Evolutionary conservation across 2,113 vertebrate species (phyloP).

Genomic region (Phylloscopus trochilus): DNA sequence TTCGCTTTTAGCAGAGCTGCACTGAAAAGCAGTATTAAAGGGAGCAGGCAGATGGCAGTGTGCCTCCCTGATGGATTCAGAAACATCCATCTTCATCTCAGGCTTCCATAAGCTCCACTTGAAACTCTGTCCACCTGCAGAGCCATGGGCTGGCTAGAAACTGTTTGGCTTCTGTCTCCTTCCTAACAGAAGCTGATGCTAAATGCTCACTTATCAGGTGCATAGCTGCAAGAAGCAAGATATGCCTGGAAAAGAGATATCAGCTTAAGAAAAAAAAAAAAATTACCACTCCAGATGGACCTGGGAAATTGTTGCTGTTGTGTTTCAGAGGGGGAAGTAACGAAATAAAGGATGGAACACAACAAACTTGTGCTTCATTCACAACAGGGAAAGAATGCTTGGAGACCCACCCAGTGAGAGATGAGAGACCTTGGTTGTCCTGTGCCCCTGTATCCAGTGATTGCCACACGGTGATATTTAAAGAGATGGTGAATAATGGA

Average conservation of each 20-base stretch:
- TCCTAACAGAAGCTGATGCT: neutral
- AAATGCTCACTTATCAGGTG: neutral
- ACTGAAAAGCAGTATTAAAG: neutral
- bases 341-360: neutral
- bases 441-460: neutral
- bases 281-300: neutral
- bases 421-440: neutral
- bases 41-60: conserved; percentile 54
- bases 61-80: conserved; percentile 19
- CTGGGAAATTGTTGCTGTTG: neutral
- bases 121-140: neutral
- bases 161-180: neutral
- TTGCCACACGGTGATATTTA: fast-evolving
- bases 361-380: neutral
- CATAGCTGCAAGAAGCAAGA: neutral
- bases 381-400: neutral
- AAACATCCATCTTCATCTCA: neutral
- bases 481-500: neutral
- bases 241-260: neutral
- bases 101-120: neutral
- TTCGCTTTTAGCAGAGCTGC: neutral
- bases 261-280: neutral
- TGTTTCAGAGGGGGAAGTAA: neutral
- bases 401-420: neutral
- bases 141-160: neutral